Base-by-base conservation (phyloP, 2,797 vertebrate species). In the Molossus molossus region DNA sequence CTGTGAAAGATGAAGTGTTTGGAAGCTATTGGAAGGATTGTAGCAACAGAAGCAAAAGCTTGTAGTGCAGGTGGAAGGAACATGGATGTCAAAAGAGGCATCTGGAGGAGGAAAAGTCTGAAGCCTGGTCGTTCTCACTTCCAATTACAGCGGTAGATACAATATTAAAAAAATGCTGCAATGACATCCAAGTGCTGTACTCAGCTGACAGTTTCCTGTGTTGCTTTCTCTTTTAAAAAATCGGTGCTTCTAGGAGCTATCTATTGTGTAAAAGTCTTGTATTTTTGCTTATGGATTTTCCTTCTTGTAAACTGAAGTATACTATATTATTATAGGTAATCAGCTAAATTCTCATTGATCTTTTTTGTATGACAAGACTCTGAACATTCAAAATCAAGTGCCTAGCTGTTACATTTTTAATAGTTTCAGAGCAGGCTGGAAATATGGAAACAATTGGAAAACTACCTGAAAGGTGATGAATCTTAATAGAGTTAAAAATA, bases 101-200 rank as follows among this genome's bases (percentile, higher is more conserved):
- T 73, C 25, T 80, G 58, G 86, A 91, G 53, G 58, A 88, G 65
- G 53, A 72, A 62, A 91, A 76, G 25, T 85, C 75, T 85, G 50
- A 93, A 64, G 17, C 11, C 81, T 85, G 55, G 65, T 40, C 53
- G 33, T 80, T 93, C 87, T 94, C 23, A 62, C n/a, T 97, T 95
- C 77, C 93, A 90, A 64, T 94, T 96, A 58, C 29, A 94, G 33
- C 23, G 67, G 23, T 27, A 82, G 33, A 18, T 67, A 15, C 15
- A 37, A 10, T 55, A 72, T 60, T 6, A 65, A 79, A 90, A 90
- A 94, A 82, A 17, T 65, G 14, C 20, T 37, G 27, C 87, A 57
- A 2, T 73, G 70, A 92, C 87, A 88, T 72, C 3, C 27, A 93
- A 87, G 33, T 58, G 11, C 50, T 79, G 0, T 79, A 21, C 57